Evolutionary conservation across 2,797 vertebrate species (phyloP), one percentile per base, ranked within the genome.

Genomic region (Brachyalestes nurse): DNA sequence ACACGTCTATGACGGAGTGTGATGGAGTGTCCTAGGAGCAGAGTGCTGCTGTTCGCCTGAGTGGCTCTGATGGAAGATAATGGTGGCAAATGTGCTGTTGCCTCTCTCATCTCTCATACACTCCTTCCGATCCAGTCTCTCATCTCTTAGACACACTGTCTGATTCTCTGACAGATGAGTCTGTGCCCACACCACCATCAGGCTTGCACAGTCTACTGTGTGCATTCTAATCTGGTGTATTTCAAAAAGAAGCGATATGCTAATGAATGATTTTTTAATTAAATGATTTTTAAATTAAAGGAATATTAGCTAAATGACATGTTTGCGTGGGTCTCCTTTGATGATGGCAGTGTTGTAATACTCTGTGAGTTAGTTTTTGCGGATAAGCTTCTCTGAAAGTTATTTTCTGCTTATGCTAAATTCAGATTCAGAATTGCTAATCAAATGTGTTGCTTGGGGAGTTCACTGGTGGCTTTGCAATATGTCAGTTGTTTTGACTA

Each of bases 1-100:
- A 60, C 40, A 64, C 53, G 40, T 74, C 25, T 13, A 58, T 74
- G 85, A 84, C 85, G 87, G 81, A 81, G 84, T 88, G 84, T 86
- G 60, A 49, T 87, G 81, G 86, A 88, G 85, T 87, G 85, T 89
- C 82, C 80, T 83, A 21, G 85, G 47, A 47, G 91, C 87, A 84
- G 81, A 85, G 83, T 88, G 88, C 87, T 47, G 34, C 82, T 85
- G 53, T 61, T 51, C 25, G 23, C 58, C n/a, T 60, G 51, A 65
- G 72, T 47, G 74, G 28, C 49, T 88, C 78, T 86, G 78, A 84
- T 94, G 86, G 91, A 91, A 91, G 88, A 88, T 93, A 90, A 91
- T 90, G 86, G 89, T 88, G 83, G 88, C 88, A 86, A 55, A 88
- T 70, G 67, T 67, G 58, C 72, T 61, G 25, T 45, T 42, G 79